Evolutionary conservation across 2,113 vertebrate species (phyloP), one percentile per base, ranked within the genome.

Genomic region (Megaceryle maxima): DNA sequence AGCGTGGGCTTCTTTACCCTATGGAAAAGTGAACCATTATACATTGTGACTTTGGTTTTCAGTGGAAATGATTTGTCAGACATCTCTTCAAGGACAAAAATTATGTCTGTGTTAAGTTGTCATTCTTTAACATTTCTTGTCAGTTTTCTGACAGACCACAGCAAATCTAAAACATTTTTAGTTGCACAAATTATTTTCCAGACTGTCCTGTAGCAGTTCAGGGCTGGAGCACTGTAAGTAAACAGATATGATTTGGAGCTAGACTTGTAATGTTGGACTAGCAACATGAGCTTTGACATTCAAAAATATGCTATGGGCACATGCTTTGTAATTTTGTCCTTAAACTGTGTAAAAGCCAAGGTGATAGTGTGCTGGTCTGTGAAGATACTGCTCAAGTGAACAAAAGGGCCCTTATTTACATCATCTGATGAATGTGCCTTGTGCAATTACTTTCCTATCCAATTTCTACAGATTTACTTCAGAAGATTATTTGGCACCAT

Each of bases 111-210:
- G 87, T 94, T 94, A 82, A 93, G 92, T 96, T 91, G 90, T 85
- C 50, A 75, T 96, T 95, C 91, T 96, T 93, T 95, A 83, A 95
- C 77, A 75, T 83, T 63, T 81, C 87, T 73, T 93, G 87, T 95
- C 95, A 94, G 85, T 87, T 95, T 96, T 92, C 89, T 97, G 94
- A 87, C 91, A 97, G 63, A 46, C 12, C 44, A 83, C 59, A 85
- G 82, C 88, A 96, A 96, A 97, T 95, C 83, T 93, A 88, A 97
- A 95, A 87, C 66, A 94, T 76, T 92, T 78, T 68, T 56, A 96
- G 56, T 79, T 51, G 33, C 81, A 95, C 86, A 92, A 91, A 92
- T 83, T 93, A 81, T 92, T 96, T 96, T 92, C 87, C 94, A 96
- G 94, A 79, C 87, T 84, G 57, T 93, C 63, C 63, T 92, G 89